Evolutionary conservation across 2,888 invertebrate genomes (phyloP).

Genomic region (Pteria penguin): DNA sequence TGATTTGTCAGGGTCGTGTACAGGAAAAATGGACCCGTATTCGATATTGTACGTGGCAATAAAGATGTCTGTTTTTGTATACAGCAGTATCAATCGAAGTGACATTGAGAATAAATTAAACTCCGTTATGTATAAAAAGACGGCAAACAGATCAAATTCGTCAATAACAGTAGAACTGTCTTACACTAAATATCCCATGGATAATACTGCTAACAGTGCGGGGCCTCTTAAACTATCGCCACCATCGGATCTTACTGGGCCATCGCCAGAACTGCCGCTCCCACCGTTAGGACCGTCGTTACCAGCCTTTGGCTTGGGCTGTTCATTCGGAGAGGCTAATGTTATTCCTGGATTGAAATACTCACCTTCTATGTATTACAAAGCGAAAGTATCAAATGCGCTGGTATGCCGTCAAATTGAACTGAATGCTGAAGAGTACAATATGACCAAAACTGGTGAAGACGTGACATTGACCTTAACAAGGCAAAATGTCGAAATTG

Average conservation of each 20-base stretch:
- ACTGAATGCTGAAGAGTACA: neutral
- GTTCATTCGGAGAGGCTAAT: too few species aligned
- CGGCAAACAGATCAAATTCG: neutral
- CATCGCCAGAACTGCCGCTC: neutral
- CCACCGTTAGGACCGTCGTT: too few species aligned
- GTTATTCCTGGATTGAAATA: too few species aligned
- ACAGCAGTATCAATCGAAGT: neutral
- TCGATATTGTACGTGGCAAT: neutral
- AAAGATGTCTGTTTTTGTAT: neutral
- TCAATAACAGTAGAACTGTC: neutral
- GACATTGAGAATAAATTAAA: neutral
- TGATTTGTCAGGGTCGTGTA: neutral
- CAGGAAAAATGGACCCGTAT: neutral
- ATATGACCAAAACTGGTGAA: neutral
- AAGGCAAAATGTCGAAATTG: neutral
- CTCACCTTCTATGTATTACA: neutral
- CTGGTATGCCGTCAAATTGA: neutral
- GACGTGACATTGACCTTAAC: neutral
- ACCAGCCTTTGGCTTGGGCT: too few species aligned
- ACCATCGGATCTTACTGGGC: too few species aligned
- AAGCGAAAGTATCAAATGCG: neutral
- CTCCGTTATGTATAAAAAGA: neutral
- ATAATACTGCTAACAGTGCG: too few species aligned
- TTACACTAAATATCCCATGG: too few species aligned
- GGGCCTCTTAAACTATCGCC: too few species aligned